These are phyloP conservation scores for Capitella teleta DNA, from an alignment of 1,140 invertebrate genomes.

Conservation along the genomic window DNA sequence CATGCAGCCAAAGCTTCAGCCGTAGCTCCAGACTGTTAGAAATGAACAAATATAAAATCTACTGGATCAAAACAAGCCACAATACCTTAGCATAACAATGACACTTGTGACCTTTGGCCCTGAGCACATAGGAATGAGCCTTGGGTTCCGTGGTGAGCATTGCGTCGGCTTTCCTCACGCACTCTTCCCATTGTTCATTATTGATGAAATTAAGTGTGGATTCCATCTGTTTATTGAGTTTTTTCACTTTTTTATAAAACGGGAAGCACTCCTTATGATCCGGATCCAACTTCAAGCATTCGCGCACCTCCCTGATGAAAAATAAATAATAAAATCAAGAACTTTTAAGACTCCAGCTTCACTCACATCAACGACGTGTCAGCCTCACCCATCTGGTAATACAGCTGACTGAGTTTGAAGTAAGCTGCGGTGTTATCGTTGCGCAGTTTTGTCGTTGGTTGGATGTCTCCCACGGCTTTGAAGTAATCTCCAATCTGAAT, in stretches of 20 bases:
- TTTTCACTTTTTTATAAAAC: constrained; percentile 95
- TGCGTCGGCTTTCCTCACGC: constrained; percentile 59
- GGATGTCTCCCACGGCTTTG: constrained; percentile 80
- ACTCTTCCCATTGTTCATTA: constrained; percentile 59
- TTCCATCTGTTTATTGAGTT: constrained; percentile 75
- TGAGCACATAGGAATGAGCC: constrained; percentile 20
- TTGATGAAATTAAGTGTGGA: constrained; percentile 61
- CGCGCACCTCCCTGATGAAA: constrained; percentile 76
- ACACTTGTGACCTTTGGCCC: constrained; percentile 29
- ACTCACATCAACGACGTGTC: constrained; percentile 75
- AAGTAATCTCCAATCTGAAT: constrained; percentile 66
- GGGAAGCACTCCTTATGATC: constrained; percentile 92
- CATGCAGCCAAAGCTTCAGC: constrained; percentile 62
- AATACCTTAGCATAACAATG: constrained; percentile 34
- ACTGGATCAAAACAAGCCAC: not conserved
- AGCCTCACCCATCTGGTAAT: constrained; percentile 84
- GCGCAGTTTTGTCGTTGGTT: constrained; percentile 76
- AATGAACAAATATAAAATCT: constrained; percentile 30
- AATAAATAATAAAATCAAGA: not conserved
- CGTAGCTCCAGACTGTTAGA: constrained; percentile 48
- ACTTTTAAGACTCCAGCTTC: not conserved
- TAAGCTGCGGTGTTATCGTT: constrained; percentile 85
- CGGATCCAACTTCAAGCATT: constrained; percentile 94
- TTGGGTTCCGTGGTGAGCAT: constrained; percentile 55
- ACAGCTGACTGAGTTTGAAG: constrained; percentile 66